phyloP scores from a whole-genome alignment of 1,140 invertebrate species.

The Chelonus insularis region DNA sequence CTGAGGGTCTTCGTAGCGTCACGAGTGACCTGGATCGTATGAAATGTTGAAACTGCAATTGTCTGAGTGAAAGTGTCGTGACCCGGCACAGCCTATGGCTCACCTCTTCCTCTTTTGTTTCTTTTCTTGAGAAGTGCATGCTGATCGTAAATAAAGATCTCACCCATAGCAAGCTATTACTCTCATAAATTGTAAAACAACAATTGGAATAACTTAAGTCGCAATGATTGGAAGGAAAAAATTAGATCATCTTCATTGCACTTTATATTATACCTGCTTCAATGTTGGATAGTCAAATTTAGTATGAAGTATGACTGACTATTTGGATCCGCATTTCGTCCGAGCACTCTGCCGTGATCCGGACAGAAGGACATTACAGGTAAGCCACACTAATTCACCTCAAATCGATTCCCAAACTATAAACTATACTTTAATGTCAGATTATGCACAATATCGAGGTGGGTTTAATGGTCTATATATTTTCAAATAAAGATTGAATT shows the following conservation, averaged over 20 bases:
- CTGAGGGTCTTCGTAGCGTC: background rate
- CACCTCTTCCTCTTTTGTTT: background rate
- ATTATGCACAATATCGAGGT: no score
- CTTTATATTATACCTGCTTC: background rate
- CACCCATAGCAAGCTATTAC: background rate
- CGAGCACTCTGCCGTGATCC: slow-evolving; percentile 66
- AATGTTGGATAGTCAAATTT: slow-evolving; percentile 36
- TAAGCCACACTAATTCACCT: no score
- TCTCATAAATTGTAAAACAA: background rate
- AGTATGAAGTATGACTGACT: slow-evolving; percentile 54
- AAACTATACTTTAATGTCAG: no score
- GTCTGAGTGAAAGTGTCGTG: slow-evolving; percentile 18
- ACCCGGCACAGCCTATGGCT: slow-evolving; percentile 9
- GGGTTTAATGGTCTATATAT: no score
- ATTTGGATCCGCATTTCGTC: slow-evolving; percentile 68
- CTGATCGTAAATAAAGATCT: no score
- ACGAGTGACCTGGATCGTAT: slow-evolving; percentile 13
- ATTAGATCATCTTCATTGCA: background rate
- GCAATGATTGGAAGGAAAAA: slow-evolving; percentile 8
- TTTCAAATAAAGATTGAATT: no score
- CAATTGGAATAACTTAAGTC: background rate
- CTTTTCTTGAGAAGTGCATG: background rate
- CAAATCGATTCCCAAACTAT: no score
- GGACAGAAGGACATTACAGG: slow-evolving; percentile 64
- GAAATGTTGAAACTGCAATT: slow-evolving; percentile 7